Base-by-base conservation (phyloP, 2,797 vertebrate genomes). In the Salarias fasciatus region DNA sequence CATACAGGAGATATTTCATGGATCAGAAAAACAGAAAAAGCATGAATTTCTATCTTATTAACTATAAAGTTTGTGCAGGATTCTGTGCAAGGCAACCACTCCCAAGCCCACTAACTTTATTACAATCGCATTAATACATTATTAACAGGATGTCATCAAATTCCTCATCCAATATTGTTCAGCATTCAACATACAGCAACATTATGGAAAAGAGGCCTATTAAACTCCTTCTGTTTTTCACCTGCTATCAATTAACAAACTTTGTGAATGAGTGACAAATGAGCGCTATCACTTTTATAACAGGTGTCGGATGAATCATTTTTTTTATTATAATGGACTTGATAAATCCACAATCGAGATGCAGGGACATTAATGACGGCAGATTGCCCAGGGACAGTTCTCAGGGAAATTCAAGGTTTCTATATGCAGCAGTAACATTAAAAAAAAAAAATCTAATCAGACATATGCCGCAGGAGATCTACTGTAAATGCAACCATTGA, bases 401-500 rank as follows among this genome's bases (percentile, higher is more conserved):
- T 11, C 61, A 75, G 54, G 28, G 33, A 66, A 72, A 75, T 29
- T 6, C 4, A 14, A 15, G 11, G 2, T 48, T 80, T 68, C 35
- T 15, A 37, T 61, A n/a, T 2, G 5, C 18, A 64, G 42, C 14
- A 42, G 55, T 7, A 36, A 53, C 30, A 75, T 35, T 35, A 6
- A 24, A n/a, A n/a, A n/a, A n/a, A 11, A 36, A 55, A 29, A n/a
- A 29, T 55, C 40, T 80, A 77, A 79, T 72, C 14, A 72, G 54
- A 44, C 48, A 59, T 28, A 42, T 73, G 72, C 50, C 44, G 59
- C 35, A 42, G 18, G 41, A 67, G 53, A 73, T 72, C 43, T 64
- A 73, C 57, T n/a, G n/a, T n/a, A n/a, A n/a, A 77, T 47, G 48
- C 40, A 71, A 53, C 51, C 46, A 58, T 60, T 55, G 59, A 73